Percentiles rank a stretch among this genome's conserved stretches.
Evolutionary conservation across 2,888 invertebrate species (phyloP).

Genomic region (Drosophila glabriapex): DNA sequence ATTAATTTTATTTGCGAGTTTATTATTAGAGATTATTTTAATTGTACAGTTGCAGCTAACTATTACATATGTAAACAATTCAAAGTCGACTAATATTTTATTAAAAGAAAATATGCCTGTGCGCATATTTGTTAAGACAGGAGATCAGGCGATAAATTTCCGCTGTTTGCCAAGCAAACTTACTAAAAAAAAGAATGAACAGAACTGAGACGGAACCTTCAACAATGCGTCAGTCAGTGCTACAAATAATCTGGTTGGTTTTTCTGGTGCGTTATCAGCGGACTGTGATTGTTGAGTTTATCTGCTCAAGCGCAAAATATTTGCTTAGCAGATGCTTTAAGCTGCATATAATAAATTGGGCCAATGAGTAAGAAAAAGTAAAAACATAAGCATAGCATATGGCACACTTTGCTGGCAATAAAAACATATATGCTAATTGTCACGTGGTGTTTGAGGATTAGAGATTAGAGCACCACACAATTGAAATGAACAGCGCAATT

Average conservation of each 20-base stretch:
- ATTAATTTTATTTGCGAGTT: not conserved
- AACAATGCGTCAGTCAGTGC: slow-evolving; percentile 45
- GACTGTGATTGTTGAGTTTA: slow-evolving; percentile 15
- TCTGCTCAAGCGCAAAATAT: slow-evolving; percentile 44
- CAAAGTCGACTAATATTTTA: not conserved
- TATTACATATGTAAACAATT: not conserved
- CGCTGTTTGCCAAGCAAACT: slow-evolving; percentile 45
- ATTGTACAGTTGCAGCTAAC: not conserved
- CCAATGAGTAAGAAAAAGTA: not conserved
- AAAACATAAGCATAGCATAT: not conserved
- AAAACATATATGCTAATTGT: not conserved
- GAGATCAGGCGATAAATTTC: slow-evolving; percentile 57
- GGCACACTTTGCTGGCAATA: slow-evolving; percentile 28
- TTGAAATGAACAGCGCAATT: slow-evolving; percentile 26
- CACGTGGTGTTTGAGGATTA: slow-evolving; percentile 19
- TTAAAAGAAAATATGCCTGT: slow-evolving; percentile 30
- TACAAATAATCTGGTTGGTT: slow-evolving; percentile 31
- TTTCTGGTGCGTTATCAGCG: slow-evolving; percentile 6
- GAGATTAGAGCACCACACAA: slow-evolving; percentile 15
- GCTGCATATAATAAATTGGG: not conserved
- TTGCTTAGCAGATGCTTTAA: slow-evolving; percentile 24
- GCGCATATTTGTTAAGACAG: slow-evolving; percentile 57
- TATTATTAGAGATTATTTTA: not conserved
- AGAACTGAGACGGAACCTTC: slow-evolving; percentile 1
- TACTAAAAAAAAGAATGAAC: not conserved